These are phyloP conservation scores for Thysanoteuthis rhombus DNA, from an alignment of 2,888 invertebrate genomes.

Conservation along the genomic window DNA sequence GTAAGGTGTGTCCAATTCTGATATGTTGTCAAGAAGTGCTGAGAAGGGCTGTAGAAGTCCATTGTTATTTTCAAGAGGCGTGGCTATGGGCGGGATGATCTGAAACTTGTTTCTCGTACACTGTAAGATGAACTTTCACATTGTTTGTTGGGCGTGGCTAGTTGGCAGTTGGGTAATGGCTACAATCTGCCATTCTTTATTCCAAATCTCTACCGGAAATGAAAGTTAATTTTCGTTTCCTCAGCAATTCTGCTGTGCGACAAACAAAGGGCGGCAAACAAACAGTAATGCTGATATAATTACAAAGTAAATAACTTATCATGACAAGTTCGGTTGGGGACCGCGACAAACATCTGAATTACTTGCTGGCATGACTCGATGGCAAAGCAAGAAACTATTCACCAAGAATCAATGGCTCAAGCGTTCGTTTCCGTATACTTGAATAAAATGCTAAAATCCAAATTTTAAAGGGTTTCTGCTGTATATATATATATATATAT, in stretches of 20 bases:
- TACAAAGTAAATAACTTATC: not conserved
- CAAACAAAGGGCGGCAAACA: not conserved
- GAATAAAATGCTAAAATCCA: too few relatives aligned
- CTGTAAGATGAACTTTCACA: not conserved
- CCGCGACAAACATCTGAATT: not conserved
- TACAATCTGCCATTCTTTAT: not conserved
- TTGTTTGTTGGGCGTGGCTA: not conserved
- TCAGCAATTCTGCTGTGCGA: not conserved
- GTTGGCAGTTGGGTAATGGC: not conserved
- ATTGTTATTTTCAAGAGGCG: not conserved
- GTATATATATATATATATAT: too few relatives aligned
- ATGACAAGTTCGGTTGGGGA: not conserved
- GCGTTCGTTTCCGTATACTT: too few relatives aligned
- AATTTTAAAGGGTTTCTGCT: too few relatives aligned
- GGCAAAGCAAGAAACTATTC: not conserved
- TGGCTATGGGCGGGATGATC: not conserved
- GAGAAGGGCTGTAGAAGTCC: not conserved
- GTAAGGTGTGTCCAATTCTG: too few relatives aligned
- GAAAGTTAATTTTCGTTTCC: not conserved
- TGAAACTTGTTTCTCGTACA: not conserved
- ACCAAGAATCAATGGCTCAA: too few relatives aligned
- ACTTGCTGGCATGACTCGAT: not conserved
- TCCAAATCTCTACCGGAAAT: not conserved
- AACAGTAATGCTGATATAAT: not conserved
- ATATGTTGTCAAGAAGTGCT: not conserved